Conservation (phyloP, 2,113 vertebrate genomes). For the Onychostoma macrolepis region DNA sequence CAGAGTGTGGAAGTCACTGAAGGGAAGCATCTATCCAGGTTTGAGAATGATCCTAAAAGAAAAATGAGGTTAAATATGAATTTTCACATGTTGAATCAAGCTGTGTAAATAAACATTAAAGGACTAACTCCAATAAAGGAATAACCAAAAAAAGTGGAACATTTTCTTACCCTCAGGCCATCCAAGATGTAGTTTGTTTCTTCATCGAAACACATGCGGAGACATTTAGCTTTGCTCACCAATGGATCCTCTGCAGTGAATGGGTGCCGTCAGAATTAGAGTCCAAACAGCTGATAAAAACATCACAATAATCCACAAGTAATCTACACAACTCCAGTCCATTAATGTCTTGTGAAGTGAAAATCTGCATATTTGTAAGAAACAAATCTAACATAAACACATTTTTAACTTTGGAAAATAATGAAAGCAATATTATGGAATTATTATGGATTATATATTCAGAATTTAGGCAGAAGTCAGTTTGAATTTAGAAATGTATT, state of each 20-base stretch:
- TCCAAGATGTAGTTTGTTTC: neutral
- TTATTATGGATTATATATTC: neutral
- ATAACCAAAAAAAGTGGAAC: neutral
- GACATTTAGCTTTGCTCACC: neutral
- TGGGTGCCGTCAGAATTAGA: neutral
- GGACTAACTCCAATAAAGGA: neutral
- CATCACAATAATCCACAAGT: neutral
- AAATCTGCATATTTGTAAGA: neutral
- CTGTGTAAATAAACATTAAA: neutral
- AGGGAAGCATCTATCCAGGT: constrained; percentile 81
- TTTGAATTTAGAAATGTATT: neutral
- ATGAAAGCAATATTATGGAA: too few relatives aligned
- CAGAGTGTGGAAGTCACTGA: constrained; percentile 81
- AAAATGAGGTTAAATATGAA: neutral
- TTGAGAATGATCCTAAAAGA: neutral
- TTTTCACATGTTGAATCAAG: neutral
- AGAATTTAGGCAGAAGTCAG: neutral
- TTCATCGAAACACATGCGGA: too few relatives aligned
- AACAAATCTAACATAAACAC: too few relatives aligned
- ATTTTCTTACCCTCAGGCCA: neutral
- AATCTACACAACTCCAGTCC: neutral
- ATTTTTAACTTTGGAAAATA: too few relatives aligned
- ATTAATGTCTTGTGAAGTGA: neutral
- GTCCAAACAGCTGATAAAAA: neutral
- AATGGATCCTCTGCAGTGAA: neutral